These are phyloP conservation scores for Cuniculus paca DNA, from an alignment of 2,797 vertebrate species.

Conservation along the genomic window DNA sequence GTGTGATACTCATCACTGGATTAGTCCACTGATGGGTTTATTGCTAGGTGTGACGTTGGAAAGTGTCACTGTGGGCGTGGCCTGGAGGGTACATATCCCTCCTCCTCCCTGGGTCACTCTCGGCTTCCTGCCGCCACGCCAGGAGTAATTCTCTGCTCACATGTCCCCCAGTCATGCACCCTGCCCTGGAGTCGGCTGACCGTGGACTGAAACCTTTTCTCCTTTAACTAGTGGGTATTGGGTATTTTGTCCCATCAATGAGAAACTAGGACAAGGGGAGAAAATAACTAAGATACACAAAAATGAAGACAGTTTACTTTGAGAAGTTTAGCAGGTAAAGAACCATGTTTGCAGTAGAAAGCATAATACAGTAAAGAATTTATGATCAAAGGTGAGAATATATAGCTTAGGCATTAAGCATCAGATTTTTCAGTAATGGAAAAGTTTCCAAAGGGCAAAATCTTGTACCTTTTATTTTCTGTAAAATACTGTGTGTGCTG, in stretches of 20 bases:
- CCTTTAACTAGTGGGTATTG: not conserved
- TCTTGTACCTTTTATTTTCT: not conserved
- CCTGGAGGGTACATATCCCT: not conserved
- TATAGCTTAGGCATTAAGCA: not conserved
- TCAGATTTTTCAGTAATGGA: not conserved
- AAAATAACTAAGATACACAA: not conserved
- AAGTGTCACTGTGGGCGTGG: not conserved
- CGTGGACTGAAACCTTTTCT: not conserved
- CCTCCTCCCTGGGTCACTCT: not conserved
- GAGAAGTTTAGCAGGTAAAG: not conserved
- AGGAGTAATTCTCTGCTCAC: not conserved
- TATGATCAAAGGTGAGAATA: not conserved
- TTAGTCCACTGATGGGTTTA: not conserved
- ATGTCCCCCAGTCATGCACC: not conserved
- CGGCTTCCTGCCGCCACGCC: not conserved
- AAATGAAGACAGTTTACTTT: not conserved
- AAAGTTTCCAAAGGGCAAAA: slow-evolving; percentile 43
- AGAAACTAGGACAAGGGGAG: not conserved
- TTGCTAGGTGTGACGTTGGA: too few relatives aligned
- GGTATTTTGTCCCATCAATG: not conserved
- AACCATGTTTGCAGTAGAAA: not conserved
- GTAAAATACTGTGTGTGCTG: not conserved
- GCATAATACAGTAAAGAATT: not conserved
- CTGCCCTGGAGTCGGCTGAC: not conserved
- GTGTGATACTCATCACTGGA: not conserved